phyloP scores from a whole-genome alignment of 2,888 invertebrate genomes.

The Tetragonisca angustula region DNA sequence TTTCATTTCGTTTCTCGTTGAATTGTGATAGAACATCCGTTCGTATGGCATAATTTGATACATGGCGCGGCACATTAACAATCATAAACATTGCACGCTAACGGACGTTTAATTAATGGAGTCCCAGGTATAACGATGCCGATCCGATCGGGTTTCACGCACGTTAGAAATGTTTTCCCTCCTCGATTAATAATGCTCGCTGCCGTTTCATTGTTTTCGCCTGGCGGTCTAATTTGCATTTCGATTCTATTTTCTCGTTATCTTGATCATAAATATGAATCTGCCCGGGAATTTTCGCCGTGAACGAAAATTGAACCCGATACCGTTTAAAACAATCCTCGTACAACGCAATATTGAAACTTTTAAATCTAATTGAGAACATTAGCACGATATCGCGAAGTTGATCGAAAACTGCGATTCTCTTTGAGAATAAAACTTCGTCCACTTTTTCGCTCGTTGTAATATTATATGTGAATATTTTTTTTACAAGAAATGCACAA shows the following conservation, averaged over 20 bases:
- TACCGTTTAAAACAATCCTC: background rate
- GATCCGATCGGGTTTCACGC: conserved; percentile 18
- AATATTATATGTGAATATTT: no score
- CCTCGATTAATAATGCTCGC: conserved; percentile 20
- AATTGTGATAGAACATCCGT: conserved; percentile 51
- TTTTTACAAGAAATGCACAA: background rate
- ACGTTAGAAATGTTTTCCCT: conserved; percentile 27
- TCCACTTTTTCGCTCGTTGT: background rate
- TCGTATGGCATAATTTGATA: conserved; percentile 53
- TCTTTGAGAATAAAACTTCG: background rate
- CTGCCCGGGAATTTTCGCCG: background rate
- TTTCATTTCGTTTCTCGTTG: conserved; percentile 32
- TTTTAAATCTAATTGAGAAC: background rate
- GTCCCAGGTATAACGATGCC: conserved; percentile 22
- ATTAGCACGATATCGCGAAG: background rate
- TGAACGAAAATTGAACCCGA: background rate
- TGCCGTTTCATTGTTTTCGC: background rate
- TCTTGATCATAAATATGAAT: background rate
- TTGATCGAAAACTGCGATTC: background rate
- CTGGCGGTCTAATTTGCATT: background rate
- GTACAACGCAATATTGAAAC: background rate
- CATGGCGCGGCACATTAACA: conserved; percentile 43
- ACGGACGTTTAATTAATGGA: conserved; percentile 48
- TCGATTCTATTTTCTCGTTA: background rate
- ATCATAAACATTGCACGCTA: conserved; percentile 50